phyloP scores from a whole-genome alignment of 35 echinoderm and acorn worm genomes.

The Eucidaris tribuloides region DNA sequence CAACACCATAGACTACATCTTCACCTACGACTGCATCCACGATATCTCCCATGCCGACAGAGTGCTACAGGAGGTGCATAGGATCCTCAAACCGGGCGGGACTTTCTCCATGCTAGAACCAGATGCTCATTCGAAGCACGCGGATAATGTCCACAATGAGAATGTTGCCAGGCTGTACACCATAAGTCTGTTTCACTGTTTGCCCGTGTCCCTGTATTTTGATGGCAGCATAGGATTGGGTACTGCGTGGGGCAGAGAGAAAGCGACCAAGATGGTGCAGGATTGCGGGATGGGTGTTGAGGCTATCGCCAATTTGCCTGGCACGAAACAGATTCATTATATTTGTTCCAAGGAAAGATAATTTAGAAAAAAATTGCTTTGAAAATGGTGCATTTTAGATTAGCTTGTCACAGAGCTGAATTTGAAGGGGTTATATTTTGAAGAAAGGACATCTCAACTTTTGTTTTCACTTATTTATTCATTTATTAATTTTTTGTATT shows the following conservation, averaged over 20 bases:
- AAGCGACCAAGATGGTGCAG: not conserved
- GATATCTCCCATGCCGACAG: constrained; percentile 38
- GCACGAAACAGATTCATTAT: not conserved
- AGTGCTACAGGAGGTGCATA: constrained; percentile 13
- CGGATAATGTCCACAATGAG: not conserved
- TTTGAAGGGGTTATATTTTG: no score
- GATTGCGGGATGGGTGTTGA: not conserved
- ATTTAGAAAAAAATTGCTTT: no score
- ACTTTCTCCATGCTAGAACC: constrained; percentile 41
- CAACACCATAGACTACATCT: constrained; percentile 35
- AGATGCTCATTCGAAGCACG: constrained; percentile 1
- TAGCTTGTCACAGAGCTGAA: no score
- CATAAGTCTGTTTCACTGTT: constrained; percentile 42
- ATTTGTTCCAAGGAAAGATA: not conserved
- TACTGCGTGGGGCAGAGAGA: constrained; percentile 50
- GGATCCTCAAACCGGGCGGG: constrained; percentile 31
- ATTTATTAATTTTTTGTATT: no score
- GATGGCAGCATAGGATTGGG: constrained; percentile 48
- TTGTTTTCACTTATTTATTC: no score
- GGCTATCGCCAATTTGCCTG: not conserved
- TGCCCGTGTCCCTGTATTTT: constrained; percentile 37
- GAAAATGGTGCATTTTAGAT: no score
- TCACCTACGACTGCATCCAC: constrained; percentile 36
- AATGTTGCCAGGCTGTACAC: not conserved
- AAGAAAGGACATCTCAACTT: no score